These are phyloP conservation scores for Siphamia tubifer DNA, from an alignment of 2,113 vertebrate species.

Conservation along the genomic window DNA sequence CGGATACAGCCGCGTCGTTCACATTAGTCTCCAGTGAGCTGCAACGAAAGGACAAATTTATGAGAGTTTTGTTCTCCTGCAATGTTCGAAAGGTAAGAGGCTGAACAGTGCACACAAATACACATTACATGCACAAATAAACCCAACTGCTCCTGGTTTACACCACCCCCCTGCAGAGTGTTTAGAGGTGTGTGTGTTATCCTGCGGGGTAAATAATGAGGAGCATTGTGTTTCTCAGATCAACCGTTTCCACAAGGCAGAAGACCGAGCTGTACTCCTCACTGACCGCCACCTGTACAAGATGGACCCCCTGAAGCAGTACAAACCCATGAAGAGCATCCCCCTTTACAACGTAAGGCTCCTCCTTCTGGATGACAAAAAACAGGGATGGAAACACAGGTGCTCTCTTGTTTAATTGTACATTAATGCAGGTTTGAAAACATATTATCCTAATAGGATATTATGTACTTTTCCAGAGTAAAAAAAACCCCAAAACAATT, in stretches of 20 bases:
- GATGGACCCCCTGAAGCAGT: constrained; percentile 95
- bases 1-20: constrained; percentile 84
- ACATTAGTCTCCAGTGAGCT: constrained; percentile 89
- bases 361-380: background rate
- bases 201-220: constrained; percentile 36
- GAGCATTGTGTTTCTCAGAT: constrained; percentile 81
- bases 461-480: too few species aligned
- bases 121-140: constrained; percentile 1
- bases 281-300: constrained; percentile 98
- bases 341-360: constrained; percentile 93
- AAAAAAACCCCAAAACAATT: too few species aligned
- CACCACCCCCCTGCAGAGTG: constrained; percentile 9
- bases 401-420: too few species aligned
- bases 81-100: constrained; percentile 92
- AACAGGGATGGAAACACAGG: too few species aligned
- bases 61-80: constrained; percentile 93
- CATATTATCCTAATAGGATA: too few species aligned
- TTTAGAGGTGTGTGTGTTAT: background rate
- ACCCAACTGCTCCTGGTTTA: background rate
- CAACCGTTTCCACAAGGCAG: constrained; percentile 93
- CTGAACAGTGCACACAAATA: background rate
- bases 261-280: constrained; percentile 92
- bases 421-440: too few species aligned
- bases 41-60: constrained; percentile 97
- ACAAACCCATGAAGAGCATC: constrained; percentile 96